Conservation (phyloP, 2,797 vertebrate species). For the Coreius guichenoti region DNA sequence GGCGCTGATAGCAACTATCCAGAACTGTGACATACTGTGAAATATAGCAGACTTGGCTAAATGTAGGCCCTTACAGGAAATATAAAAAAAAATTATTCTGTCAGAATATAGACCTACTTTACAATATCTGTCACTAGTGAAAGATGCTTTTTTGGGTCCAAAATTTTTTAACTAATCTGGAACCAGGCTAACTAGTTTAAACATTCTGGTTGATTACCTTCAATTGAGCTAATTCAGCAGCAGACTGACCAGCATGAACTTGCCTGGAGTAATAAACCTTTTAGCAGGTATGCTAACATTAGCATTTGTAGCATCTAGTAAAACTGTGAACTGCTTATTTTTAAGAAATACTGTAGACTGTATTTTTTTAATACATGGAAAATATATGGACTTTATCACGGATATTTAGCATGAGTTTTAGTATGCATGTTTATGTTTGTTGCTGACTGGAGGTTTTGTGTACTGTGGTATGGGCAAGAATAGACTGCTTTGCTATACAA, state of each 20-base stretch:
- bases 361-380: not conserved
- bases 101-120: not conserved
- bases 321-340: not conserved
- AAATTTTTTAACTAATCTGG: not conserved
- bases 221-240: not conserved
- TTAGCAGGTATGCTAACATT: not conserved
- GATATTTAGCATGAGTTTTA: not conserved
- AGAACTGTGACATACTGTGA: not conserved
- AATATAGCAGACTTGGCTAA: not conserved
- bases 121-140: not conserved
- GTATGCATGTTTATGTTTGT: slow-evolving; percentile 5
- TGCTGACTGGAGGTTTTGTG: slow-evolving; percentile 26
- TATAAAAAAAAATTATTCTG: no score
- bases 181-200: not conserved
- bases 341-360: not conserved
- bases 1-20: slow-evolving; percentile 3
- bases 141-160: not conserved
- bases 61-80: not conserved
- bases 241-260: slow-evolving; percentile 14
- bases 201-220: not conserved
- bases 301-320: slow-evolving; percentile 7
- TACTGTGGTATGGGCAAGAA: slow-evolving; percentile 17
- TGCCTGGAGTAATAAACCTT: not conserved
- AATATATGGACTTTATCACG: not conserved
- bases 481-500: slow-evolving; percentile 20